Base-by-base conservation (phyloP, 1,140 invertebrate genomes). In the Saxidomus purpurata region DNA sequence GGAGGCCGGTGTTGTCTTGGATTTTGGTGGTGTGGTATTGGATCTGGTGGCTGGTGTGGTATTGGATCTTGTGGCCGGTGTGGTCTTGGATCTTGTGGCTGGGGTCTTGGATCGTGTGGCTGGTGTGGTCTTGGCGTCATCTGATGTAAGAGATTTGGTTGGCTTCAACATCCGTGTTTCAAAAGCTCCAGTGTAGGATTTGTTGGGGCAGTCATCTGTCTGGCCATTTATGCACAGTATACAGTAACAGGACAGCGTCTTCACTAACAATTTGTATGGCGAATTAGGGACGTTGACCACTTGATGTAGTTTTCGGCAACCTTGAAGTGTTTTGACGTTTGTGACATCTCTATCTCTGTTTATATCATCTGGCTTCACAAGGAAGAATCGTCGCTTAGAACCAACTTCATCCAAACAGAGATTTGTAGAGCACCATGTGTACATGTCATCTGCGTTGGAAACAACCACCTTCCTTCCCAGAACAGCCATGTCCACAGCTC, bases 181-280 rank as follows among this genome's bases (percentile, higher is more conserved):
- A 71, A 28, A 71, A 28, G 67, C 22, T 47, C 77, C 77, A 25
- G 38, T 80, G 43, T 52, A 49, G 25, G 49, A 6, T 52, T 22
- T 34, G 55, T 80, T 80, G 17, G 34, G 22, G 25, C 43, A 52
- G 22, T 38, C 43, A 25, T 31, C 43, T 80, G 43, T 6, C 77
- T 80, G 40, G 19, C 9, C 34, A 80, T 22, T 38, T 80, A 6
- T 49, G 43, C 77, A 80, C 0, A 31, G 17, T 80, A 19, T 9
- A 31, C 80, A 82, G 59, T 63, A 82, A 63, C 80, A 82, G 0
- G 80, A 38, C 22, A 82, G 28, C n/a, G 61, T 82, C 28, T 63
- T 82, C 0, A 63, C 55, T 31, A 25, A 38, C 31, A 82, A 13
- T 34, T 15, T 63, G 40, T 71, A 71, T 17, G 67, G 67, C 34